Base-by-base conservation (phyloP, 2,113 vertebrate genomes). In the Cyphomyrus plagiostoma region DNA sequence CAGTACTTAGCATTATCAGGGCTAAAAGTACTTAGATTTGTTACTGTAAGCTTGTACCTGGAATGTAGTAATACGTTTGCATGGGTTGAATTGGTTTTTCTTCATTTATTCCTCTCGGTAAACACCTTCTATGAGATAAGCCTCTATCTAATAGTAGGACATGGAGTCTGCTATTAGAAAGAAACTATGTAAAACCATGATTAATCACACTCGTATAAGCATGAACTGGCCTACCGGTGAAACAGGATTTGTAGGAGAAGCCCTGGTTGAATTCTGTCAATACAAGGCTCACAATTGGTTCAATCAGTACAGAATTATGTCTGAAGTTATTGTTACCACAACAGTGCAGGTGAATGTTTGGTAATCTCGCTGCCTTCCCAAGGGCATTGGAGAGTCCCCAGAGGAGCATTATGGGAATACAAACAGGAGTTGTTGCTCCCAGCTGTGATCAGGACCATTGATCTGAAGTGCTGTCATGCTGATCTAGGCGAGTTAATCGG, bases 401-500 rank as follows among this genome's bases (percentile, higher is more conserved):
- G 17, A 45, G 23, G 39, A 48, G 82, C 19, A 46, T 48, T 87
- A 87, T 58, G 35, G 30, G 7, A 56, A 87, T 39, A 30, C 30
- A 87, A 87, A 87, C 49, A 87, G 26, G 7, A 48, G 56, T 8
- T 30, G 4, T 30, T 19, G 42, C 35, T 39, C 30, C 70, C 26
- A 23, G 52, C 80, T 86, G 50, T 49, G 58, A 88, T 90, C 86
- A 26, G 52, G 89, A 66, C 89, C 70, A 89, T 82, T 89, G 70
- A 70, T 7, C 26, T 89, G 30, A 89, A 49, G 88, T 35, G 77
- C 30, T 58, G 21, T 9, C 48, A 74, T 23, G 19, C 21, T 90
- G 89, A 92, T 91, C 90, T 86, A 87, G 26, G 66, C 48, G 88
- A 90, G 82, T 58, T 92, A 91, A 91, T 92, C 89, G 88, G 86